Conservation (phyloP, 2,113 vertebrate genomes). For the Sceloporus tristichus region DNA sequence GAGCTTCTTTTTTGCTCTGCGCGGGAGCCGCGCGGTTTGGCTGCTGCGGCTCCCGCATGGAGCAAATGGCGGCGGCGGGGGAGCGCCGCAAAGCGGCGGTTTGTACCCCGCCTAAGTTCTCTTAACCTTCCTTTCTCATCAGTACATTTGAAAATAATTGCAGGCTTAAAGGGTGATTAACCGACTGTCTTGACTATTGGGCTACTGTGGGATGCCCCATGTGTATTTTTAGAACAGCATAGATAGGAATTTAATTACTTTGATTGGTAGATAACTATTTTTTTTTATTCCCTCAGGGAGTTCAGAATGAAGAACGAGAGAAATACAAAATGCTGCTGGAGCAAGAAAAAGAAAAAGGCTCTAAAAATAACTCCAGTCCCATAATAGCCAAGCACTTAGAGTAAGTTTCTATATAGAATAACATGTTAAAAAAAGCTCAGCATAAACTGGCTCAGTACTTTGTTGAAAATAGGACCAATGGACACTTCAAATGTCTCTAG, state of each 20-base stretch:
- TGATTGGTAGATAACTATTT: background rate
- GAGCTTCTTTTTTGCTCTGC: too few species aligned
- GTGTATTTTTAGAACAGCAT: background rate
- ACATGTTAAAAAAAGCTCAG: background rate
- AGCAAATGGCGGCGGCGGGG: too few species aligned
- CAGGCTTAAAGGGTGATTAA: background rate
- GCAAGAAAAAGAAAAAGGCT: constrained; percentile 67
- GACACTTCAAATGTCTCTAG: background rate
- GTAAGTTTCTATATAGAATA: constrained; percentile 60
- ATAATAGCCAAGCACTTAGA: constrained; percentile 26
- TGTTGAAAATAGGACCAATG: background rate
- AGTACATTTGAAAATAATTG: background rate
- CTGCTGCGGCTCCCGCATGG: too few species aligned
- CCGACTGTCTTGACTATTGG: background rate
- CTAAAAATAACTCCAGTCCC: constrained; percentile 40
- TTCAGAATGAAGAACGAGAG: constrained; percentile 72
- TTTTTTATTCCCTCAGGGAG: constrained; percentile 56
- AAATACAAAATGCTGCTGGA: constrained; percentile 71
- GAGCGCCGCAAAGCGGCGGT: too few species aligned
- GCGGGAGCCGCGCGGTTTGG: too few species aligned
- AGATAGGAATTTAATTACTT: background rate
- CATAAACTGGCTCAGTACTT: background rate
- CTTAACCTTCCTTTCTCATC: background rate
- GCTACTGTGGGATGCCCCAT: background rate
- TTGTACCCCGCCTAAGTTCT: too few species aligned